Percentiles rank a stretch among this genome's conserved stretches.
Conservation (phyloP, 1,140 invertebrate genomes). For the Protaetia brevitarsis region DNA sequence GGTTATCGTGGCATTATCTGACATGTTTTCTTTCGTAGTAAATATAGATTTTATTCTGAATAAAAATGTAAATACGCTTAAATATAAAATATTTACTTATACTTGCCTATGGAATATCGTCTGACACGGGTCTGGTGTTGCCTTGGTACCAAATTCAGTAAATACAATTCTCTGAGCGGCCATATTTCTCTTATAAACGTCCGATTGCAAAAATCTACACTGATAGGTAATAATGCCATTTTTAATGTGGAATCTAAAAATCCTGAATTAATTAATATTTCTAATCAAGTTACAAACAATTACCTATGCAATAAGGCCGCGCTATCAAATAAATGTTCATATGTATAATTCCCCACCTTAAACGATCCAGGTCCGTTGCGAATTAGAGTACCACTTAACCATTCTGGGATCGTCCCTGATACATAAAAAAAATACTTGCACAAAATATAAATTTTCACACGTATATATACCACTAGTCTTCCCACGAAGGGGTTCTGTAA, state of each 20-base stretch:
- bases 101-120: conserved; percentile 71
- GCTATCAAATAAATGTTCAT: conserved; percentile 83
- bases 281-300: neutral
- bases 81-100: neutral
- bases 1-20: conserved; percentile 86
- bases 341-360: conserved; percentile 74
- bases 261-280: neutral
- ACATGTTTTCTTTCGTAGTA: conserved; percentile 58
- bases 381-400: conserved; percentile 75
- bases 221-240: conserved; percentile 75
- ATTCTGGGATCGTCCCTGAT: conserved; percentile 67
- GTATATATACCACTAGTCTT: conserved; percentile 54
- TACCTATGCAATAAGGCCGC: conserved; percentile 78
- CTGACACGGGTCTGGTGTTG: conserved; percentile 76
- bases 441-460: neutral
- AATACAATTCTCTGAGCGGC: conserved; percentile 76
- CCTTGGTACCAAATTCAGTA: conserved; percentile 79
- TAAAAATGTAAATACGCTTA: neutral
- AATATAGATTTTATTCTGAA: conserved; percentile 67
- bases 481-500: conserved; percentile 64
- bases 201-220: conserved; percentile 72
- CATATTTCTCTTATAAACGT: conserved; percentile 70
- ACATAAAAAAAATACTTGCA: neutral
- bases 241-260: conserved; percentile 65
- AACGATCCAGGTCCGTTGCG: conserved; percentile 82